These are phyloP conservation scores for Lysiphlebus fabarum DNA, from an alignment of 1,140 invertebrate species.

Conservation along the genomic window DNA sequence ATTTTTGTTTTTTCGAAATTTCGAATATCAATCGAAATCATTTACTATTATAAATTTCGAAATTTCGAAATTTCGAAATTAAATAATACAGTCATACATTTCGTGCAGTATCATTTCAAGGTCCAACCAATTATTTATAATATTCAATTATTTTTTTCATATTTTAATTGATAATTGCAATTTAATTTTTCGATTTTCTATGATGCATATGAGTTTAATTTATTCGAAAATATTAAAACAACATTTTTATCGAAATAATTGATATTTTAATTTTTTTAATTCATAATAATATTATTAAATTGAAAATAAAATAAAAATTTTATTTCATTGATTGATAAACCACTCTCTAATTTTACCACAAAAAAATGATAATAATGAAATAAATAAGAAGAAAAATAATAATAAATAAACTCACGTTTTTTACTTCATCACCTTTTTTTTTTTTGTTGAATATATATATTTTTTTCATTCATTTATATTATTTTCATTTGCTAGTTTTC, in stretches of 20 bases:
- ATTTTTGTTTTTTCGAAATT: too few species aligned
- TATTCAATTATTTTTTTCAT: constrained; percentile 27
- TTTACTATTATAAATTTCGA: too few species aligned
- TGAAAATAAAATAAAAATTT: too few species aligned
- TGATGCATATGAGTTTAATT: constrained; percentile 3
- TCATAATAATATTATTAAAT: too few species aligned
- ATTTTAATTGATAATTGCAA: constrained; percentile 20
- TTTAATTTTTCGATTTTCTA: constrained; percentile 8
- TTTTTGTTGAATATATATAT: background rate
- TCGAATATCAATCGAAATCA: too few species aligned
- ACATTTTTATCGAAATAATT: background rate
- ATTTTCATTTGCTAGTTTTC: constrained; percentile 10
- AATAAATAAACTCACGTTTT: constrained; percentile 13
- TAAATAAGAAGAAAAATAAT: constrained; percentile 18
- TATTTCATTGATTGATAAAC: constrained; percentile 9
- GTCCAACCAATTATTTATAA: constrained; percentile 23
- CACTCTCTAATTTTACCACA: background rate
- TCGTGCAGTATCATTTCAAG: background rate
- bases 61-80: too few species aligned
- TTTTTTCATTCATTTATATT: constrained; percentile 12
- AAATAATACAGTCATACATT: too few species aligned
- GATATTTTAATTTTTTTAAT: too few species aligned
- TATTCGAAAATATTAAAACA: background rate
- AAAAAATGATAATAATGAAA: constrained; percentile 3
- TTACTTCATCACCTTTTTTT: constrained; percentile 9